These are phyloP conservation scores for Ciona savignyi DNA, from an alignment of 23 tunicate genomes.

Conservation along the genomic window DNA sequence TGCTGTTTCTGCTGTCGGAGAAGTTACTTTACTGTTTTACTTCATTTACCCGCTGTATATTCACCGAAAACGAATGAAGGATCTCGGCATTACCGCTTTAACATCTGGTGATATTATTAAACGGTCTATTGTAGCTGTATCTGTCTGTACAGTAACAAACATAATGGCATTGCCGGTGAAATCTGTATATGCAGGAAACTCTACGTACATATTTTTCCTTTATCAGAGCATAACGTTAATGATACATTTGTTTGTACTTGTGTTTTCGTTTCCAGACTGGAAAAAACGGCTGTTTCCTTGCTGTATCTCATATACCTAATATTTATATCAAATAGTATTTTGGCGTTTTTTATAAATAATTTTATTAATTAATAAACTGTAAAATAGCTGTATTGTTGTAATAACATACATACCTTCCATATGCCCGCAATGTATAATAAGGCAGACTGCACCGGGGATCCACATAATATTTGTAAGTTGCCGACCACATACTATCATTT, in stretches of 20 bases:
- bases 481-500: not conserved
- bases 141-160: not conserved
- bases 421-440: not conserved
- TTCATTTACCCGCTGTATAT: not conserved
- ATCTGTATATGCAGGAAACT: not conserved
- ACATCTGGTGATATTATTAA: not conserved
- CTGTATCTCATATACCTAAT: no score
- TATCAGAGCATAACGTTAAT: not conserved
- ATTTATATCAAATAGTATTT: no score
- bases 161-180: not conserved
- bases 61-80: not conserved
- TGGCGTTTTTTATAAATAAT: no score
- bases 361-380: no score
- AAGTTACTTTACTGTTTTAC: not conserved
- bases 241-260: not conserved
- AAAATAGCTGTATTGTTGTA: not conserved
- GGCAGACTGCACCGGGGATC: not conserved
- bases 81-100: not conserved
- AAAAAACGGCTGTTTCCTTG: not conserved
- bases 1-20: not conserved
- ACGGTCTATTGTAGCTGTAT: not conserved
- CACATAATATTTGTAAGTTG: not conserved
- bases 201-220: not conserved
- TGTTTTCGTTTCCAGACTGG: not conserved
- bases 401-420: not conserved